A percentile compares a stretch with the other conserved stretches of the same genome.
Conservation (phyloP, 2,113 vertebrate species). For the Merops nubicus region DNA sequence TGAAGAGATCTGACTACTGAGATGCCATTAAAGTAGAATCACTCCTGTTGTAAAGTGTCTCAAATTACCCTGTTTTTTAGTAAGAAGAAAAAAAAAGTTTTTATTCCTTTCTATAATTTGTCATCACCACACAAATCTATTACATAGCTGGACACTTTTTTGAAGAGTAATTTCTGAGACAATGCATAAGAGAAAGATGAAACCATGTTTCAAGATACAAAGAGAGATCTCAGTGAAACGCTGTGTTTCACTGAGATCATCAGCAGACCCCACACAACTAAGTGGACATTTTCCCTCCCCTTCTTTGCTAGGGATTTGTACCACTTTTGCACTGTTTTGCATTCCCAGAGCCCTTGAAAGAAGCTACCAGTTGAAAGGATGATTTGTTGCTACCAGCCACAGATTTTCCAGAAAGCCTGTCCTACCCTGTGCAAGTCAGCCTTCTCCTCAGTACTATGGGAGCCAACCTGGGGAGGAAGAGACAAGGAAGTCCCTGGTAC, state of each 20-base stretch:
- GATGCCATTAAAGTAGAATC: conserved; percentile 15
- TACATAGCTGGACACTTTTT: conserved; percentile 30
- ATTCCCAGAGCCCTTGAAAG: neutral
- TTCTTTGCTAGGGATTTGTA: neutral
- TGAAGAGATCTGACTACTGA: conserved; percentile 12
- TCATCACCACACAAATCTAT: conserved; percentile 46
- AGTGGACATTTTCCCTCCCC: neutral
- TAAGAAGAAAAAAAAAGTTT: conserved; percentile 21
- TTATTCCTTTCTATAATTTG: conserved; percentile 53
- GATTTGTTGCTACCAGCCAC: neutral
- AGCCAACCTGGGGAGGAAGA: neutral
- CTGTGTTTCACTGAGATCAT: neutral
- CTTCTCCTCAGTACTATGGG: fast-evolving
- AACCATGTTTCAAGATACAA: neutral
- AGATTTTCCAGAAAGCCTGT: neutral
- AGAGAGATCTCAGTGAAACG: neutral
- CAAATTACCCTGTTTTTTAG: conserved; percentile 17
- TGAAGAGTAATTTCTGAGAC: conserved; percentile 51
- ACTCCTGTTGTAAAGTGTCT: neutral
- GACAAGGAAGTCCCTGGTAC: neutral
- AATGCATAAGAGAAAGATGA: conserved; percentile 17
- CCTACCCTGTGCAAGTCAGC: neutral
- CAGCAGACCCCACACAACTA: neutral
- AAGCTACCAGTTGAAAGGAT: neutral
- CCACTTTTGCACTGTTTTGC: neutral